phyloP scores from a whole-genome alignment of 2,888 invertebrate genomes.

The Artemia sinica region DNA sequence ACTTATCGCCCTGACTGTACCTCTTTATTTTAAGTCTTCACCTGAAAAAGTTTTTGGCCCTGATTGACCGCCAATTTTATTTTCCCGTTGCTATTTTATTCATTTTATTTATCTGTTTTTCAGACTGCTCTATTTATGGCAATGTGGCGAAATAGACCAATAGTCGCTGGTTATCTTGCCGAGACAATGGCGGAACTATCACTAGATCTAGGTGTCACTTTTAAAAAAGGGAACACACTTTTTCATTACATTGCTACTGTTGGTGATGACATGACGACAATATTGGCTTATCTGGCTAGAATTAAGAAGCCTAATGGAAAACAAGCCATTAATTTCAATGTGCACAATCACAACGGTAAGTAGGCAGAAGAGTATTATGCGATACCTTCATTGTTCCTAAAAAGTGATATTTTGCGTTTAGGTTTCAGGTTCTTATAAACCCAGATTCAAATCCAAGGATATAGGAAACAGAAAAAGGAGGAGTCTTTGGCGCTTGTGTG shows the following conservation, averaged over 20 bases:
- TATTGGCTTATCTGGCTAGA: constrained; percentile 19
- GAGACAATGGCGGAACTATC: constrained; percentile 20
- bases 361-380: not conserved
- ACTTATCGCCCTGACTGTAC: no score
- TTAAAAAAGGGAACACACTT: constrained; percentile 18
- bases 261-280: constrained; percentile 18
- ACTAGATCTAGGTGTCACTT: constrained; percentile 16
- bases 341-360: constrained; percentile 19
- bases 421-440: no score
- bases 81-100: no score
- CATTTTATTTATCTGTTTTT: not conserved
- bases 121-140: constrained; percentile 21
- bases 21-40: no score
- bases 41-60: no score
- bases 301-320: constrained; percentile 15
- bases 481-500: no score
- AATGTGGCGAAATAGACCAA: constrained; percentile 16
- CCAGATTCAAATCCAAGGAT: no score
- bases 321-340: constrained; percentile 17
- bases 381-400: no score
- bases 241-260: constrained; percentile 17
- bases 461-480: no score
- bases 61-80: no score
- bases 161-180: constrained; percentile 21
- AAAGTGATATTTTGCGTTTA: no score